phyloP scores from a whole-genome alignment of 2,888 invertebrate species.

The Parnassius mnemosyne region DNA sequence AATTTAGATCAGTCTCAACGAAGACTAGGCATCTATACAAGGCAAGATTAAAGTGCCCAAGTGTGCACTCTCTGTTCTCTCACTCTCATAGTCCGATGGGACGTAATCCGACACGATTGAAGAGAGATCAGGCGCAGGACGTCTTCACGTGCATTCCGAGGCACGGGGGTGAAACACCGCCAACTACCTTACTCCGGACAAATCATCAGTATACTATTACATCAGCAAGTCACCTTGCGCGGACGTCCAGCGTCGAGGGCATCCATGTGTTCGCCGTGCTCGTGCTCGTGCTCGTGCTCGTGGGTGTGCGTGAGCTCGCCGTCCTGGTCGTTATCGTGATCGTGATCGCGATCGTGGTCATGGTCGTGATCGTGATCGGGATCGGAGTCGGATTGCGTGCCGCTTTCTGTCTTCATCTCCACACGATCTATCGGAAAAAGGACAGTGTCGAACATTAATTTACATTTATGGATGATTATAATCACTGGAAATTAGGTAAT shows the following conservation, averaged over 20 bases:
- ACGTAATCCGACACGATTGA: too few species aligned
- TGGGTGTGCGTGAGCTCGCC: constrained; percentile 44
- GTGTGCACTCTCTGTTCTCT: too few species aligned
- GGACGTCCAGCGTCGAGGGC: constrained; percentile 55
- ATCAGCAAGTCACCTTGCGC: constrained; percentile 68
- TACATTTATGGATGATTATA: too few species aligned
- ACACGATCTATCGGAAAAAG: constrained; percentile 49
- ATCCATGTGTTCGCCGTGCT: constrained; percentile 39
- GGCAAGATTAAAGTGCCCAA: too few species aligned
- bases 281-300: constrained; percentile 53
- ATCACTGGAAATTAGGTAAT: too few species aligned
- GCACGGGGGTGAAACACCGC: too few species aligned
- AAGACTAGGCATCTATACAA: too few species aligned
- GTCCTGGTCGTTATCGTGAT: constrained; percentile 36
- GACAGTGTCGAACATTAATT: not conserved
- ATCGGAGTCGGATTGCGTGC: constrained; percentile 61
- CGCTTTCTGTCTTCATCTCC: constrained; percentile 62
- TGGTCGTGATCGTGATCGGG: constrained; percentile 39
- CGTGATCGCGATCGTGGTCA: constrained; percentile 39
- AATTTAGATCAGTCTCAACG: too few species aligned
- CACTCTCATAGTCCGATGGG: too few species aligned
- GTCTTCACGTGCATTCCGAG: too few species aligned
- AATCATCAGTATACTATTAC: not conserved
- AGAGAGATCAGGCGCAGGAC: too few species aligned
- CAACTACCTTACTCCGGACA: too few species aligned